A percentile compares a stretch with the other conserved stretches of the same genome.
Conservation (phyloP, 2,888 invertebrate species). For the Agrochola litura region DNA sequence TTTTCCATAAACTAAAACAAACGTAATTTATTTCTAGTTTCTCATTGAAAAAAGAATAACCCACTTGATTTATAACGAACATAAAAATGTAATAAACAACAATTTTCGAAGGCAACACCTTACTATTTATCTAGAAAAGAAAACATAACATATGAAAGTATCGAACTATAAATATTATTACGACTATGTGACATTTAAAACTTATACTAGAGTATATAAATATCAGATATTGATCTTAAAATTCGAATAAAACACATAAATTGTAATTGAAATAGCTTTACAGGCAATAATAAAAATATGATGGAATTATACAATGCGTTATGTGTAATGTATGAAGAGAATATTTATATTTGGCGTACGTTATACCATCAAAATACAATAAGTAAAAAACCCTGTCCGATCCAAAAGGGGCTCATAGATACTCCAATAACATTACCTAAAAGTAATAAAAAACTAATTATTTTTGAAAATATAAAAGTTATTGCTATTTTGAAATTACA, state of each 20-base stretch:
- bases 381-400: no score
- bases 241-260: constrained; percentile 52
- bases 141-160: constrained; percentile 19
- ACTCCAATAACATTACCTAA: no score
- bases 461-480: no score
- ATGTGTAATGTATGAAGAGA: constrained; percentile 1
- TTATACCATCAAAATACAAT: background rate
- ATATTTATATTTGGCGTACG: constrained; percentile 40
- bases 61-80: constrained; percentile 16
- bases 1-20: background rate
- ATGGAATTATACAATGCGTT: constrained; percentile 40
- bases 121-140: constrained; percentile 27
- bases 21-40: background rate
- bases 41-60: background rate
- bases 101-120: constrained; percentile 14
- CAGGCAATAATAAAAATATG: constrained; percentile 50
- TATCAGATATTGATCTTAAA: constrained; percentile 55
- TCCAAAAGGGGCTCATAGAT: no score
- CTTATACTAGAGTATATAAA: constrained; percentile 1
- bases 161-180: constrained; percentile 37
- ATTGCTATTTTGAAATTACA: no score
- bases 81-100: constrained; percentile 34
- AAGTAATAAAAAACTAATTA: no score
- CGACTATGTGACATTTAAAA: constrained; percentile 47
- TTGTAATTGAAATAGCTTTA: constrained; percentile 43